A percentile compares a stretch with the other conserved stretches of the same genome.
These are phyloP conservation scores for Acropora tenuis DNA, from an alignment of 64 coral and sea anemone species.

Conservation along the genomic window DNA sequence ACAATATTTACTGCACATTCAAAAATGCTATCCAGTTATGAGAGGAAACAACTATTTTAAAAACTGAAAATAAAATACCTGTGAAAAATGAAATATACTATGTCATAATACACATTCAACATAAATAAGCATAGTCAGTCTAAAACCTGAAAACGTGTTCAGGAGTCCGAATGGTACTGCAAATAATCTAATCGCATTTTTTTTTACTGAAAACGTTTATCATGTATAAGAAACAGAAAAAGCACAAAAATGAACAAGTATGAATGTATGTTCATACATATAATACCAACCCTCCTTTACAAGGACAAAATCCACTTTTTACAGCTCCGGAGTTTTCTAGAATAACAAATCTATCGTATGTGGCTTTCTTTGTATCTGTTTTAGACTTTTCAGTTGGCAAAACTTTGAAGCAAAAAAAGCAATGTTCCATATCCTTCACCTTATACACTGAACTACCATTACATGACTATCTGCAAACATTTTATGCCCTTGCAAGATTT, in stretches of 20 bases:
- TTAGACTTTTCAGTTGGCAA: too few species aligned
- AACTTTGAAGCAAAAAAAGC: too few species aligned
- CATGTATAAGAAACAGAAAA: not conserved
- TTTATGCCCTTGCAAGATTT: too few species aligned
- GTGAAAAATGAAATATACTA: constrained; percentile 6
- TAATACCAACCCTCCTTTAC: too few species aligned
- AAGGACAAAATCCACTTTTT: too few species aligned
- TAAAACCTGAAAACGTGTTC: constrained; percentile 3
- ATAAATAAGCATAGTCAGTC: not conserved
- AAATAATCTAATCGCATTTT: not conserved
- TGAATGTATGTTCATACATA: too few species aligned
- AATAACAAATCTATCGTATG: too few species aligned
- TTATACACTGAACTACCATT: not conserved
- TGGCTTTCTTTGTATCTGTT: too few species aligned
- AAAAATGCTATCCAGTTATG: constrained; percentile 7
- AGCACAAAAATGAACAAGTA: too few species aligned
- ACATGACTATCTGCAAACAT: too few species aligned
- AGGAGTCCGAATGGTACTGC: not conserved
- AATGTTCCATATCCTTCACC: not conserved
- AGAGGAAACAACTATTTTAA: not conserved
- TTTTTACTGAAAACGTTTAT: not conserved
- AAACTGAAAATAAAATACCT: constrained; percentile 1
- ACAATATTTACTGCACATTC: not conserved
- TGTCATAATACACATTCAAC: constrained; percentile 7
- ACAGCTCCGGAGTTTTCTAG: too few species aligned